These are phyloP conservation scores for Calameuta idolon DNA, from an alignment of 2,888 invertebrate species.

Conservation along the genomic window DNA sequence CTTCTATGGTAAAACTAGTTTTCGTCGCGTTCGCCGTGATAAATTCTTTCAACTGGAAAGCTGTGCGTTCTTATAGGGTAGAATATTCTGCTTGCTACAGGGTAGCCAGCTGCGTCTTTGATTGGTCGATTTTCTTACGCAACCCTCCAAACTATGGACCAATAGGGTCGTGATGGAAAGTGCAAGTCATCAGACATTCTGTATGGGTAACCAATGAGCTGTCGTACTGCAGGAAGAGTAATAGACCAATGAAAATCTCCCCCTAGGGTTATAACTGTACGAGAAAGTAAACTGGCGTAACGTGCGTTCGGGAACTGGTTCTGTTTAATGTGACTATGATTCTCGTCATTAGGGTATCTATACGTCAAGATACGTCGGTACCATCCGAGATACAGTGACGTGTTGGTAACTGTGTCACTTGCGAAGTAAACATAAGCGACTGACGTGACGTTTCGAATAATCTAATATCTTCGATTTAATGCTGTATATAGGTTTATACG, in stretches of 20 bases:
- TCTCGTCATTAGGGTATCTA: not conserved
- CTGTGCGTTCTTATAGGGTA: not conserved
- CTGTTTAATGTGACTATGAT: not conserved
- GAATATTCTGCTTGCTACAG: not conserved
- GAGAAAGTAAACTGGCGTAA: not conserved
- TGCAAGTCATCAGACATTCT: slow-evolving; percentile 19
- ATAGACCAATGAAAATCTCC: not conserved
- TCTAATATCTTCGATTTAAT: not conserved
- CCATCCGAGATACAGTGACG: not conserved
- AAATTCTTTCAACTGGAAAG: not conserved
- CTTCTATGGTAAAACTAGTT: not conserved
- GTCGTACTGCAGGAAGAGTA: not conserved
- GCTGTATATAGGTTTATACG: not conserved
- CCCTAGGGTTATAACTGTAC: not conserved
- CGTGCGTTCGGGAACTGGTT: not conserved
- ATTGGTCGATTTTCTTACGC: slow-evolving; percentile 17
- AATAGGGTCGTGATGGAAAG: slow-evolving; percentile 11
- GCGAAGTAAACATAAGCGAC: not conserved
- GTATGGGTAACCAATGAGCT: not conserved
- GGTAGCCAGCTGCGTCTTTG: not conserved
- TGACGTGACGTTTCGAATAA: not conserved
- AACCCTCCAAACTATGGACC: not conserved
- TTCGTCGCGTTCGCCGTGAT: not conserved
- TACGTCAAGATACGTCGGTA: not conserved
- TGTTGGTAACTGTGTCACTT: not conserved